A percentile compares a stretch with the other conserved stretches of the same genome.
Evolutionary conservation across 2,113 vertebrate species (phyloP).

Genomic region (Tricholaema leucomelas): DNA sequence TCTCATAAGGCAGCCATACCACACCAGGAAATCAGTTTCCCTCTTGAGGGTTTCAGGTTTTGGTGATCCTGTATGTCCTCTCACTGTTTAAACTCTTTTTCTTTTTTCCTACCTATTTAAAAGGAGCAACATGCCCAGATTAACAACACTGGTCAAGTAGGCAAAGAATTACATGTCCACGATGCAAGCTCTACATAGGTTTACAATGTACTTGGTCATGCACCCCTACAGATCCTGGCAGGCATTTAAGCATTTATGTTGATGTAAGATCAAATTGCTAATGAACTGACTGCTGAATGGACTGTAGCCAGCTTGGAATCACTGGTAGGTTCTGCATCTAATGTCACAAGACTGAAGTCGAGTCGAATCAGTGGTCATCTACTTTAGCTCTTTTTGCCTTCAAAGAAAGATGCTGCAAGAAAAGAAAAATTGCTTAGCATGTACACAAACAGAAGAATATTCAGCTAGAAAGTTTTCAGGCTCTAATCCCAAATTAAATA

Average conservation of each 20-base stretch:
- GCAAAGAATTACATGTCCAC: conserved; percentile 7
- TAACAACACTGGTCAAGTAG: conserved; percentile 24
- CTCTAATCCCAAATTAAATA: neutral
- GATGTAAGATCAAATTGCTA: conserved; percentile 7
- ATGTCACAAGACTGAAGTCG: neutral
- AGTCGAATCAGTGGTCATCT: conserved; percentile 73
- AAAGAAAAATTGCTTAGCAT: neutral
- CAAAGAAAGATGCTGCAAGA: conserved; percentile 80
- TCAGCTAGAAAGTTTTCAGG: neutral
- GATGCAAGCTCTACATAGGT: conserved; percentile 35
- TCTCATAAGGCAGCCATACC: neutral
- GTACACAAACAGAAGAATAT: neutral
- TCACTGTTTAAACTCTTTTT: neutral
- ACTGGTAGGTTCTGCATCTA: conserved; percentile 29
- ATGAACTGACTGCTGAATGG: conserved; percentile 47
- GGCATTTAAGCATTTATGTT: conserved; percentile 39
- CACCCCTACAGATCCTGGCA: conserved; percentile 61
- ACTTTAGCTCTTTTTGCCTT: conserved; percentile 80
- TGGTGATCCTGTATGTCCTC: conserved; percentile 28
- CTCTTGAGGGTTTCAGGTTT: neutral
- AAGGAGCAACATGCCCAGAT: conserved; percentile 47
- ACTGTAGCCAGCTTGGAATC: conserved; percentile 40
- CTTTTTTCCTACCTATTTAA: conserved; percentile 49
- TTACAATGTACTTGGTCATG: conserved; percentile 51
- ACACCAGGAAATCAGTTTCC: neutral